Evolutionary conservation across 2,797 vertebrate genomes (phyloP).

Genomic region (Hemitrygon akajei): DNA sequence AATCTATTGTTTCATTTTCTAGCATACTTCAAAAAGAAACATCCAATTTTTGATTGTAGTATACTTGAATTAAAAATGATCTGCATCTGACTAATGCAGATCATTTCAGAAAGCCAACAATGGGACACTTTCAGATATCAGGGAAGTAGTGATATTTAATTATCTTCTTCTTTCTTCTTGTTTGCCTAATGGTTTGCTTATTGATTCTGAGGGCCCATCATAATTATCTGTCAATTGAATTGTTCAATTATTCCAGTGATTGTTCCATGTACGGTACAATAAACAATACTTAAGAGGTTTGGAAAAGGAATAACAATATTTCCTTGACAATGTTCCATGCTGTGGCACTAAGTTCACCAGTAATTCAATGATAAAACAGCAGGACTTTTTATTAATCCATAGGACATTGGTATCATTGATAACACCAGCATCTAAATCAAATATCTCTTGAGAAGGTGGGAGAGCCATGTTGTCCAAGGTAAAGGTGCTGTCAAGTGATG

Average conservation of each 20-base stretch:
- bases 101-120: not conserved
- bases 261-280: not conserved
- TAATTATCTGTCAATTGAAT: not conserved
- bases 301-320: not conserved
- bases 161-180: not conserved
- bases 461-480: too few relatives aligned
- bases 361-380: not conserved
- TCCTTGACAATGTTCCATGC: not conserved
- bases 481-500: too few relatives aligned
- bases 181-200: not conserved
- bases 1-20: not conserved
- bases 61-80: not conserved
- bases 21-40: not conserved
- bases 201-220: not conserved
- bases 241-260: not conserved
- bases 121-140: not conserved
- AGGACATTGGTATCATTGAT: too few relatives aligned
- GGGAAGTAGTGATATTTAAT: not conserved
- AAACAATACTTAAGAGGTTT: constrained; percentile 1
- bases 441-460: too few relatives aligned
- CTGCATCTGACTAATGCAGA: not conserved
- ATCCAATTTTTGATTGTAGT: not conserved
- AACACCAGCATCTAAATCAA: too few relatives aligned
- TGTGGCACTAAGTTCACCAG: not conserved
- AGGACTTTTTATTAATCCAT: too few relatives aligned